phyloP scores from a whole-genome alignment of 2,797 vertebrate species.

The Pteronotus mesoamericanus region DNA sequence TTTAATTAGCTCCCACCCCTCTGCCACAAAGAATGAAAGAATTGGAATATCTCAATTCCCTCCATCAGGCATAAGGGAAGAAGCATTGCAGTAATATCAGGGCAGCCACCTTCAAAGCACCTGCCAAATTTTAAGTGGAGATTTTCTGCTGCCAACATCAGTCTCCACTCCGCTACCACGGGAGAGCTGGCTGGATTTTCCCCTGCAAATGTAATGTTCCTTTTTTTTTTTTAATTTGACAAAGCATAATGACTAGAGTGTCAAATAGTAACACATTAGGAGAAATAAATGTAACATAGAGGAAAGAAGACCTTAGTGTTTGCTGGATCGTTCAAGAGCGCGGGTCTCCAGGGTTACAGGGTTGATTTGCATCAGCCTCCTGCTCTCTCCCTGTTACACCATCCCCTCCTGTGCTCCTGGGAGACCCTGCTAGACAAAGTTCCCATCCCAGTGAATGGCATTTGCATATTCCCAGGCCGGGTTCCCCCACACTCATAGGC shows the following conservation, averaged over 20 bases:
- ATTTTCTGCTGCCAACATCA: conserved; percentile 46
- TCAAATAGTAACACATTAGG: conserved; percentile 31
- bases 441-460: neutral
- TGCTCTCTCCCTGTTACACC: neutral
- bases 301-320: neutral
- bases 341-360: neutral
- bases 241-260: conserved; percentile 37
- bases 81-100: neutral
- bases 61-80: conserved; percentile 11
- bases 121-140: conserved; percentile 33
- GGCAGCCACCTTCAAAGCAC: conserved; percentile 49
- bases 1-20: conserved; percentile 53
- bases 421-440: neutral
- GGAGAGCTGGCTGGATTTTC: conserved; percentile 42
- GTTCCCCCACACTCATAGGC: neutral
- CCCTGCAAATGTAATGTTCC: conserved; percentile 25
- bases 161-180: conserved; percentile 32
- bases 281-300: conserved; percentile 16
- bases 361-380: neutral
- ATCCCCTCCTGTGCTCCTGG: neutral
- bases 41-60: conserved; percentile 26
- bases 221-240: neutral
- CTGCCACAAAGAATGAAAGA: conserved; percentile 57
- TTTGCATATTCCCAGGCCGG: neutral
- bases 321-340: neutral